phyloP scores from a whole-genome alignment of 2,113 vertebrate species.

The Rattus rattus region DNA sequence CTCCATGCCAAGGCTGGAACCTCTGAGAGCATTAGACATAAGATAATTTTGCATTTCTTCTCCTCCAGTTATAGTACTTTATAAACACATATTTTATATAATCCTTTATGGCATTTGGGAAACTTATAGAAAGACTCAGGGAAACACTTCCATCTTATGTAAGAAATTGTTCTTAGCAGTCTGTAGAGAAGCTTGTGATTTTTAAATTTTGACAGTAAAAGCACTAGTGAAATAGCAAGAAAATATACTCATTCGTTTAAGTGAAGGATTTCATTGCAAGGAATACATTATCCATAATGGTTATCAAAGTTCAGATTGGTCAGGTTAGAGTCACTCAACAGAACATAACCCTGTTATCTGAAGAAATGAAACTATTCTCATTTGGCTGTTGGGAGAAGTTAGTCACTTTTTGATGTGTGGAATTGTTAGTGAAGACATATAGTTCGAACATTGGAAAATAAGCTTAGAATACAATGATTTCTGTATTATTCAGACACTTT shows the following conservation, averaged over 20 bases:
- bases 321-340: slow-evolving; percentile 36
- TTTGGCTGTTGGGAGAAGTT: neutral
- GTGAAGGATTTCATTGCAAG: slow-evolving; percentile 50
- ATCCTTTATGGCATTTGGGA: neutral
- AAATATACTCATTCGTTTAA: slow-evolving; percentile 55
- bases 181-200: neutral
- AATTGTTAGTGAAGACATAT: neutral
- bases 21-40: neutral
- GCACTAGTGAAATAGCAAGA: neutral
- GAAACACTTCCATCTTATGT: slow-evolving; percentile 20
- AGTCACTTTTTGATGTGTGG: neutral
- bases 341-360: slow-evolving; percentile 22
- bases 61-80: neutral
- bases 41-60: neutral
- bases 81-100: neutral
- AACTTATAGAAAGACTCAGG: neutral
- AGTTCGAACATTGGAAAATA: neutral
- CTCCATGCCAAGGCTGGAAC: neutral
- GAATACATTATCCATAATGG: neutral
- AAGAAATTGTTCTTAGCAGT: slow-evolving; percentile 34
- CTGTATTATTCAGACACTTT: neutral
- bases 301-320: neutral
- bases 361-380: slow-evolving; percentile 17
- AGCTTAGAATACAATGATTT: neutral
- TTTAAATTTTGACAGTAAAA: slow-evolving; percentile 52